These are phyloP conservation scores for Cancer borealis DNA, from an alignment of 2,888 invertebrate genomes.

Conservation along the genomic window DNA sequence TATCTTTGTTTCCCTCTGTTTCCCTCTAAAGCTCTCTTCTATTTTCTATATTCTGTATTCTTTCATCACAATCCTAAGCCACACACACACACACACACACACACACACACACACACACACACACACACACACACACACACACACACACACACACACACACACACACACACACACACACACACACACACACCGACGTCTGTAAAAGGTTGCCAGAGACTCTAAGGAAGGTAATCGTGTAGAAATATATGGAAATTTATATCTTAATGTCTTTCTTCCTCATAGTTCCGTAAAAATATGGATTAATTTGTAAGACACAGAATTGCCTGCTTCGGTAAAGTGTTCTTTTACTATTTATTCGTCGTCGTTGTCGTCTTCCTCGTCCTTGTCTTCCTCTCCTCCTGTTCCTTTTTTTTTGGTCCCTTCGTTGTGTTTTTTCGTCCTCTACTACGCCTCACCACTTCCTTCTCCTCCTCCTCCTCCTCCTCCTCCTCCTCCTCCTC, in stretches of 20 bases:
- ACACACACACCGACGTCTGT: background rate
- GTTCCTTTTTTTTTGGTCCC: background rate
- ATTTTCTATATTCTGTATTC: background rate
- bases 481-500: constrained; percentile 3
- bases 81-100: background rate
- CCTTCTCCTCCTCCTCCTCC: constrained; percentile 20
- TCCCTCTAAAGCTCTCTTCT: background rate
- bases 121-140: background rate
- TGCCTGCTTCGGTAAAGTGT: too few relatives aligned
- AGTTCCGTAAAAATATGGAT: background rate
- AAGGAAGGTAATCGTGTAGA: background rate
- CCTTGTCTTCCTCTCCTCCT: background rate
- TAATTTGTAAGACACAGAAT: background rate
- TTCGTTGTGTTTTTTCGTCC: too few relatives aligned
- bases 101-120: background rate
- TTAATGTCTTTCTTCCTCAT: background rate
- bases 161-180: constrained; percentile 16
- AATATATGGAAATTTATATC: background rate
- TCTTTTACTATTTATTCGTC: too few relatives aligned
- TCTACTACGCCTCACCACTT: background rate
- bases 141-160: constrained; percentile 13
- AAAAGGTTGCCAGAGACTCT: background rate
- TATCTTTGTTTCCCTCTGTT: constrained; percentile 9
- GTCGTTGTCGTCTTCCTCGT: background rate
- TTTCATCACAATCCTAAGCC: background rate